Conservation (phyloP, 2,888 invertebrate genomes). For the Microctonus brassicae region DNA sequence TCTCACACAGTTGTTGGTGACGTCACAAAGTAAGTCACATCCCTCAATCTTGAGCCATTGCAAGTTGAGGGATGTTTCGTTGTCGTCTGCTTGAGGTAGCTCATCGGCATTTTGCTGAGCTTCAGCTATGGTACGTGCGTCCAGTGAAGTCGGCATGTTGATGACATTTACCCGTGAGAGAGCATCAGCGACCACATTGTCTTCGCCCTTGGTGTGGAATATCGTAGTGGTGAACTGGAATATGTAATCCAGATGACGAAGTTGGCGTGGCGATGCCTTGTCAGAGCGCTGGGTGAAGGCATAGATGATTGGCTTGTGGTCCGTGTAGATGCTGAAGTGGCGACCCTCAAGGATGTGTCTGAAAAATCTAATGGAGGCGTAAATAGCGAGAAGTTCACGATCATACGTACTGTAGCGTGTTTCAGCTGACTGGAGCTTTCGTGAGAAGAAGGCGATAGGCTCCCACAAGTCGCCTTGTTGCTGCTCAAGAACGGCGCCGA, state of each 20-base stretch:
- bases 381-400: background rate
- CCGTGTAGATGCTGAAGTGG: background rate
- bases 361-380: background rate
- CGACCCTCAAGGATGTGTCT: background rate
- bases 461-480: background rate
- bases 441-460: background rate
- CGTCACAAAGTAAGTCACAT: too few relatives aligned
- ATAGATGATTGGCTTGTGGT: conserved; percentile 6
- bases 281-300: background rate
- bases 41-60: too few relatives aligned
- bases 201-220: background rate
- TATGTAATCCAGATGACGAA: background rate
- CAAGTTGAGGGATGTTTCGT: too few relatives aligned
- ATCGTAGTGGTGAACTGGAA: conserved; percentile 1
- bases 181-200: conserved; percentile 4
- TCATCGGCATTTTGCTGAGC: too few relatives aligned
- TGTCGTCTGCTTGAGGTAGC: too few relatives aligned
- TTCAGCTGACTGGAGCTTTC: background rate
- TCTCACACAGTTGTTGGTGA: too few relatives aligned
- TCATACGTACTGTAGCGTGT: conserved; percentile 14
- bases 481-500: too few relatives aligned
- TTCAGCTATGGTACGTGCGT: too few relatives aligned
- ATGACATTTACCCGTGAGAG: background rate
- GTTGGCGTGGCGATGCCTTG: background rate
- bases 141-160: background rate